Base-by-base conservation (phyloP, 1,140 invertebrate genomes). In the Holotrichia oblita region DNA sequence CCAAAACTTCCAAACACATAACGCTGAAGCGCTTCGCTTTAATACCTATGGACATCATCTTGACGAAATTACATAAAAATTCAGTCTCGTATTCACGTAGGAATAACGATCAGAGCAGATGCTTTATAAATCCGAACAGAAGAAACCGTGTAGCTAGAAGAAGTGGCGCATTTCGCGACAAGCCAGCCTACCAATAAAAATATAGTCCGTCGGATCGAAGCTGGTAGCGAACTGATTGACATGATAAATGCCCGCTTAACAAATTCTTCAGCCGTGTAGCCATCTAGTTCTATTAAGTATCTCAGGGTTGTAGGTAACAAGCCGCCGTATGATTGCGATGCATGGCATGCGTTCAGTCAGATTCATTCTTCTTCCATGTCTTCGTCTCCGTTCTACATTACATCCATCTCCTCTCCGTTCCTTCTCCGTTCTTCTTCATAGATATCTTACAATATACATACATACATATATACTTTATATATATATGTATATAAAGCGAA, bases 261-360 rank as follows among this genome's bases (percentile, higher is more conserved):
- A 81, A 83, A 83, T 83, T 82, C 82, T 81, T 83, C 73, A 77
- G 78, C 79, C 80, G 81, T 81, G 82, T 83, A 82, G 82, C 61
- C 17, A 84, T 79, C 78, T 79, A 84, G 82, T 84, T 84, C 83
- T 83, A 83, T 83, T 83, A 82, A 69, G 80, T 69, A 73, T 42
- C 27, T 34, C 79, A 73, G 82, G 83, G 81, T 82, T 81, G 80
- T 80, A 82, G 83, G 80, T 80, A 83, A 85, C 84, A 82, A 85
- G 84, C 83, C 83, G 83, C 81, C 81, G 76, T 79, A 80, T 80
- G 80, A 83, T 85, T 84, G 82, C 84, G 79, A 85, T 85, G 80
- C 84, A 80, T 78, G 83, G 83, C 84, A 83, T 84, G 84, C 82
- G 80, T 69, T 27, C 77, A 34, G 40, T 14, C 24, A 34, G 73